Evolutionary conservation across 2,113 vertebrate species (phyloP), one percentile per base, ranked within the genome.

Genomic region (Rissa tridactyla): DNA sequence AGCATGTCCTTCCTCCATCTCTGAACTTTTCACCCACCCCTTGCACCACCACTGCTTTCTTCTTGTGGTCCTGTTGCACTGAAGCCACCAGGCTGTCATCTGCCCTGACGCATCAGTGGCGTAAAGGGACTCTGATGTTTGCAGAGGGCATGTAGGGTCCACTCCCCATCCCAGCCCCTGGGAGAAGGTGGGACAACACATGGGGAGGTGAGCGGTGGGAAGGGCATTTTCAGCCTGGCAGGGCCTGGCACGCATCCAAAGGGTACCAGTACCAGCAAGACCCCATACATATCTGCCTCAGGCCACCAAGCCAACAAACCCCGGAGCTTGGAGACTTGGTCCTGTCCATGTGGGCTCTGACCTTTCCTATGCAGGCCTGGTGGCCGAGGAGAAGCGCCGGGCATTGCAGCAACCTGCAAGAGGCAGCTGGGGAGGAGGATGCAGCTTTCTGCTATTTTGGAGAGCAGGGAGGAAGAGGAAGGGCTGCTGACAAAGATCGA

Each of bases 391-490:
- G 81, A 88, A 76, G 75, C 0, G 0, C 58, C 0, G 20, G 29
- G 27, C 66, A 38, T 44, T 94, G 88, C 82, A 93, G 70, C 61
- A 94, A 57, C 18, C 20, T 65, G 11, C 3, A 2, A 94, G 86
- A 92, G 62, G 73, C 78, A 91, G 82, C 87, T 66, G 66, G 75
- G 66, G 82, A 87, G 93, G 68, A 97, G 70, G 75, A 77, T 82
- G 93, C 87, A 94, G 84, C 76, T 88, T 64, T 83, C 71, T 92
- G 86, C 82, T 96, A 72, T 96, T 96, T 96, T 0, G 0, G 92
- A 69, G 82, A 80, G 66, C 71, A 86, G 71, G 38, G 94, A 93
- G 96, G 96, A 97, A 96, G 93, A 94, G 87, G 90, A 95, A 96
- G 78, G 66, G 92, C 90, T 90, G 93, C 94, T 88, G 94, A 95